These are phyloP conservation scores for Paradoxurus hermaphroditus DNA, from an alignment of 2,113 vertebrate species.

Conservation along the genomic window DNA sequence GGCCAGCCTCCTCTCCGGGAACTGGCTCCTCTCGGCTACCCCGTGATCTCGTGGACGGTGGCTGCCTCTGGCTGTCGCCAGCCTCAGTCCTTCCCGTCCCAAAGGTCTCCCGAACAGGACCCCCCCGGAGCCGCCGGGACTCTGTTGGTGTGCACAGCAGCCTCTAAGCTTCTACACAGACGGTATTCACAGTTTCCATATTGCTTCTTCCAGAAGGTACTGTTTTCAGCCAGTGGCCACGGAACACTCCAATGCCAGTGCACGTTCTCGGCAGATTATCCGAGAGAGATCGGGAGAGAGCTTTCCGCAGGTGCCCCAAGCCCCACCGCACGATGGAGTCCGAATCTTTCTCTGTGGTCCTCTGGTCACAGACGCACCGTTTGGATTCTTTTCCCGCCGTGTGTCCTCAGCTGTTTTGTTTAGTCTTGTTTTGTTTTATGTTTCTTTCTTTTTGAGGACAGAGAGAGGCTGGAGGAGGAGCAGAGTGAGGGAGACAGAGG, in stretches of 20 bases:
- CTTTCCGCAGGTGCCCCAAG: not conserved
- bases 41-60: fast-evolving
- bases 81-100: fast-evolving
- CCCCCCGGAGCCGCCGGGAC: fast-evolving
- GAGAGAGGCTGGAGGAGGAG: no score
- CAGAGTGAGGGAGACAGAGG: no score
- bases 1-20: fast-evolving
- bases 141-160: not conserved
- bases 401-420: not conserved
- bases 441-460: no score
- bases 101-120: no score
- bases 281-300: not conserved
- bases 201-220: not conserved
- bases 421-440: no score
- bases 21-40: fast-evolving
- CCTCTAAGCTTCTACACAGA: not conserved
- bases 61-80: no score
- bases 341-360: not conserved
- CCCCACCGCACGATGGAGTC: not conserved
- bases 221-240: fast-evolving
- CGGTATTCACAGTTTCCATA: fast-evolving
- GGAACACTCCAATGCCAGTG: fast-evolving
- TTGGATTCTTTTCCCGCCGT: not conserved
- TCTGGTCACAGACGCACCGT: no score
- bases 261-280: fast-evolving